A percentile compares a stretch with the other conserved stretches of the same genome.
These are phyloP conservation scores for Calidris pugnax DNA, from an alignment of 2,113 vertebrate species.

Conservation along the genomic window DNA sequence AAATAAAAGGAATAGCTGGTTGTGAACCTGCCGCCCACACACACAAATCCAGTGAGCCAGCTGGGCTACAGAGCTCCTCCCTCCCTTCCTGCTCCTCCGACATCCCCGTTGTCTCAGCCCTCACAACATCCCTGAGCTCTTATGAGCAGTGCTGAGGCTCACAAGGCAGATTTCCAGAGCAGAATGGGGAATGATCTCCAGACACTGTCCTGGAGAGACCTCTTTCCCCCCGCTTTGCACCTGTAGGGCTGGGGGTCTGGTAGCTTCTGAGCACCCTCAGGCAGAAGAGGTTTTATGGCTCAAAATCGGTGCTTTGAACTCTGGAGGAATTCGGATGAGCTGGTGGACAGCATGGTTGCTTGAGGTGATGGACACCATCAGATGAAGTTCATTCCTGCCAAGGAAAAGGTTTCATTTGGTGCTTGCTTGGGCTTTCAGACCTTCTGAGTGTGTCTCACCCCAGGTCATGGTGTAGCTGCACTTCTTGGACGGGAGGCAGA, in stretches of 20 bases:
- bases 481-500: background rate
- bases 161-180: background rate
- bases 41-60: background rate
- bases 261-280: background rate
- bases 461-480: background rate
- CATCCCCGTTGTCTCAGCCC: background rate
- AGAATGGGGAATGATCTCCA: background rate
- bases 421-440: background rate
- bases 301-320: background rate
- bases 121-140: background rate
- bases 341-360: background rate
- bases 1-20: constrained; percentile 28
- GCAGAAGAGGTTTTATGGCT: background rate
- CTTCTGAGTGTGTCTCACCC: background rate
- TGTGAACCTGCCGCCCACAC: background rate
- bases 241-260: background rate
- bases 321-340: background rate
- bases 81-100: background rate
- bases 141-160: background rate
- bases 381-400: background rate
- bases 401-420: background rate
- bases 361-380: background rate
- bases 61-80: background rate
- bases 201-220: background rate
- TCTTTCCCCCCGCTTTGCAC: background rate